A percentile compares a stretch with the other conserved stretches of the same genome.
Evolutionary conservation across 2,888 invertebrate genomes (phyloP).

Genomic region (Balanococcus diminutus): DNA sequence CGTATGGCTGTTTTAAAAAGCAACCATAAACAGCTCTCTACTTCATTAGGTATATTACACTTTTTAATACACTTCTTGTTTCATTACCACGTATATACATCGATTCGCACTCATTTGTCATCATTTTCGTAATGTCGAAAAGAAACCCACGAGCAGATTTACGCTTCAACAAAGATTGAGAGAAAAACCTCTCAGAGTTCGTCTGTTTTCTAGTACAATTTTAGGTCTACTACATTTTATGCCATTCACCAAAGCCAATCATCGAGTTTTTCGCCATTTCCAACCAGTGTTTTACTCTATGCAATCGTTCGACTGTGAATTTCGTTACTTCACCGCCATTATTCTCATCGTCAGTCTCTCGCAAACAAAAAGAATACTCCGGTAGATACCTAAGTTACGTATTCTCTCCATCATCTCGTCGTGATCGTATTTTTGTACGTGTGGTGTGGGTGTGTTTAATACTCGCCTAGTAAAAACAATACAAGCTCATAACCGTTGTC

Average conservation of each 20-base stretch:
- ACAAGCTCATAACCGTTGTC: neutral
- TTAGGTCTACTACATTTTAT: neutral
- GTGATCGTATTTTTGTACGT: neutral
- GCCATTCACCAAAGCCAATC: neutral
- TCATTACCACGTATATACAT: neutral
- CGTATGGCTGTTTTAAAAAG: neutral
- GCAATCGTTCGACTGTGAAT: neutral
- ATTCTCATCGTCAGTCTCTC: neutral
- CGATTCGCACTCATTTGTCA: neutral
- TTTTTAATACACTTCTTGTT: neutral
- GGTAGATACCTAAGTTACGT: neutral
- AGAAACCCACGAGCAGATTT: neutral
- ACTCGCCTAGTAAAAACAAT: neutral
- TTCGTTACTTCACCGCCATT: slow-evolving; percentile 9
- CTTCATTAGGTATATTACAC: neutral
- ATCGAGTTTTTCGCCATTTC: neutral
- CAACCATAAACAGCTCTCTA: neutral
- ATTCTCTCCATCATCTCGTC: too few relatives aligned
- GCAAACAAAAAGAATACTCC: neutral
- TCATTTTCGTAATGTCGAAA: neutral
- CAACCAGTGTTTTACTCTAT: neutral
- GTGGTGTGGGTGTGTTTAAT: neutral
- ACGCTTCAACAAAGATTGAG: neutral
- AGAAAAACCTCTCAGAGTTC: neutral
- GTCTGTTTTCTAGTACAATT: neutral